Percentiles rank a stretch among this genome's conserved stretches.
Conservation (phyloP, 2,888 invertebrate genomes). For the Aleiodes leptofemur region DNA sequence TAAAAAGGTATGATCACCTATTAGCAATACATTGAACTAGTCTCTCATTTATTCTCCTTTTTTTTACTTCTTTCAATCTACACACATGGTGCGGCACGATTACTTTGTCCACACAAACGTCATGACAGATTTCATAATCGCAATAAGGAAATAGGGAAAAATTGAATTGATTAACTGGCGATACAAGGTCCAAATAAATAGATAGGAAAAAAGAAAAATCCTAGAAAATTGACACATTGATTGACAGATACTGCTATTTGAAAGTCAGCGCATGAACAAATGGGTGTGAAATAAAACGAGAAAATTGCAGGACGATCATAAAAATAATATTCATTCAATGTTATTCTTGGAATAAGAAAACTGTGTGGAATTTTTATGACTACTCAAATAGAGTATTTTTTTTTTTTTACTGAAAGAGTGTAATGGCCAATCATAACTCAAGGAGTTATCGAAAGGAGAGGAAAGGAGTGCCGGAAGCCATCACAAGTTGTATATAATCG, state of each 20-base stretch:
- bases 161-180: too few species aligned
- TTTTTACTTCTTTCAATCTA: neutral
- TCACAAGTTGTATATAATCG: conserved; percentile 9
- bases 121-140: too few species aligned
- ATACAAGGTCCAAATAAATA: too few species aligned
- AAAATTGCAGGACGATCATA: too few species aligned
- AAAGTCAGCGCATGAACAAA: too few species aligned
- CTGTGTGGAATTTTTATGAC: conserved; percentile 13
- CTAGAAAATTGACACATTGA: too few species aligned
- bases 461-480: conserved; percentile 24
- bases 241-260: too few species aligned
- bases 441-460: neutral
- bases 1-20: conserved; percentile 52
- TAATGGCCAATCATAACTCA: conserved; percentile 20
- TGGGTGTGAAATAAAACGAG: too few species aligned
- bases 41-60: conserved; percentile 16
- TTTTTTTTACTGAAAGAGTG: neutral
- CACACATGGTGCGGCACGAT: too few species aligned
- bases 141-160: too few species aligned
- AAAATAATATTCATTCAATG: neutral
- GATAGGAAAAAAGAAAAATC: too few species aligned
- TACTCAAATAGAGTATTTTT: neutral
- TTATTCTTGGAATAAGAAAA: conserved; percentile 9
- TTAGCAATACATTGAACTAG: conserved; percentile 52
- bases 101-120: too few species aligned